Percentiles rank a stretch among this genome's conserved stretches.
These are phyloP conservation scores for Diarsia mendica DNA, from an alignment of 2,888 invertebrate species.

Conservation along the genomic window DNA sequence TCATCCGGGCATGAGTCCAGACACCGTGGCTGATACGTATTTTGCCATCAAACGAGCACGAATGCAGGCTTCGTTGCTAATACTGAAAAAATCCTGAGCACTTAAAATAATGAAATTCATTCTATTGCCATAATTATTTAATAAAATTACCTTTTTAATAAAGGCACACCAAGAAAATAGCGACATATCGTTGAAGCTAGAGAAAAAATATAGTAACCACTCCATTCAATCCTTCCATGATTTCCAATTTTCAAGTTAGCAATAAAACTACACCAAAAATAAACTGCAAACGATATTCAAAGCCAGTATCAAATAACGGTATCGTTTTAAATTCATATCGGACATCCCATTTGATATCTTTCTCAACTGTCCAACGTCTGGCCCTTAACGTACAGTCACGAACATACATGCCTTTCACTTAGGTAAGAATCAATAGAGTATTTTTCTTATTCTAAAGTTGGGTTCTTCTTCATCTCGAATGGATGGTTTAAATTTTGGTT, in stretches of 20 bases:
- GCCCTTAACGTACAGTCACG: conserved; percentile 71
- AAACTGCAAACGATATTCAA: conserved; percentile 48
- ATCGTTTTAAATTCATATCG: conserved; percentile 70
- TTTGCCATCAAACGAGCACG: not conserved
- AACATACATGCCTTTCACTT: not conserved
- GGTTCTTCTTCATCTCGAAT: not conserved
- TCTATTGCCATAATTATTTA: too few relatives aligned
- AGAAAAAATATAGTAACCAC: not conserved
- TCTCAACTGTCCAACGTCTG: conserved; percentile 70
- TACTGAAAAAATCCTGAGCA: not conserved
- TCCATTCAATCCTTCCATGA: not conserved
- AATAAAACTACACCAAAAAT: conserved; percentile 19
- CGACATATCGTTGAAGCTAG: not conserved
- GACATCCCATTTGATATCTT: conserved; percentile 73
- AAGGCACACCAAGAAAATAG: not conserved
- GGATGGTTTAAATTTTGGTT: too few relatives aligned
- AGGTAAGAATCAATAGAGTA: not conserved
- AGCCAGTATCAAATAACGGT: conserved; percentile 62
- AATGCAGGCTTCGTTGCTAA: not conserved
- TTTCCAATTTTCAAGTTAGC: not conserved
- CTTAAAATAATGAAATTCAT: too few relatives aligned
- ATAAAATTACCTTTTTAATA: not conserved
- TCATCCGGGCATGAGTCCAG: not conserved
- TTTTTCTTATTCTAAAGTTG: not conserved
- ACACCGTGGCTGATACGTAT: too few relatives aligned